Evolutionary conservation across 2,797 vertebrate genomes (phyloP).

Genomic region (Tachyglossus aculeatus): DNA sequence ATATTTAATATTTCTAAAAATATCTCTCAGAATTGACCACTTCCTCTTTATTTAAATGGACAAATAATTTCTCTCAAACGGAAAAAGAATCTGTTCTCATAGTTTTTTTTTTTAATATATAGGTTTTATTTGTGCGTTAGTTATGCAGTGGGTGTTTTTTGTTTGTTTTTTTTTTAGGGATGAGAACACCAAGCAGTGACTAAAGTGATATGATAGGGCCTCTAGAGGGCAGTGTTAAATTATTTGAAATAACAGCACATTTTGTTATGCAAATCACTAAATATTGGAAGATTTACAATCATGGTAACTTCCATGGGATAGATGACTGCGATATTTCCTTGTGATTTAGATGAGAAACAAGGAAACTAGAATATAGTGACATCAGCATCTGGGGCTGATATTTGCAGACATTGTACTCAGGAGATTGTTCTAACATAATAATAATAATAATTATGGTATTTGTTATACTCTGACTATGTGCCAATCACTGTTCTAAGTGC

Average conservation of each 20-base stretch:
- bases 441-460: too few species aligned
- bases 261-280: constrained; percentile 34
- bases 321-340: background rate
- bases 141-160: background rate
- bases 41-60: too few species aligned
- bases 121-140: background rate
- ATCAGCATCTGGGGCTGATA: background rate
- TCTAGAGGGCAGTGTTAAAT: constrained; percentile 73
- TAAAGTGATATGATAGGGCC: constrained; percentile 34
- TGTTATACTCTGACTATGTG: too few species aligned
- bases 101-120: background rate
- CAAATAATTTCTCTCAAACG: too few species aligned
- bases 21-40: too few species aligned
- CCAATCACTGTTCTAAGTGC: too few species aligned
- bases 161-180: background rate
- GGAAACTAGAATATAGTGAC: too few species aligned
- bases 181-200: background rate
- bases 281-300: constrained; percentile 9
- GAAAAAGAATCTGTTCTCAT: background rate
- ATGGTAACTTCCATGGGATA: background rate
- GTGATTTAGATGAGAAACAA: too few species aligned
- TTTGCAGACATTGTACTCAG: background rate
- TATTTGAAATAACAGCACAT: constrained; percentile 48
- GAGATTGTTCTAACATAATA: too few species aligned
- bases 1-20: too few species aligned